A percentile compares a stretch with the other conserved stretches of the same genome.
phyloP scores from a whole-genome alignment of 2,113 vertebrate species.

The Recurvirostra avosetta region DNA sequence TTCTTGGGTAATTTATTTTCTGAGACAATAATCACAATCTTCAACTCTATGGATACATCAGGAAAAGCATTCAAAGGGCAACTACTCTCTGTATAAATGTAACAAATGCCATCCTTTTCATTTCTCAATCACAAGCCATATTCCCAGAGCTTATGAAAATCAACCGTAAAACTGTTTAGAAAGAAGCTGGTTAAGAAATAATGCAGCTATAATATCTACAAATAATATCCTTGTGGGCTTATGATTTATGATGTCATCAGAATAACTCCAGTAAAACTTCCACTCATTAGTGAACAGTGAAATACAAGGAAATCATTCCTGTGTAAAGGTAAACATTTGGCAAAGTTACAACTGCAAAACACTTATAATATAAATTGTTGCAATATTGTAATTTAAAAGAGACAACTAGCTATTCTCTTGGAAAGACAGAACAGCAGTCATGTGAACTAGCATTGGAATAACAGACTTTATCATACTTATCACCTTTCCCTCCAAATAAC shows the following conservation, averaged over 20 bases:
- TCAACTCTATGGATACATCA: neutral
- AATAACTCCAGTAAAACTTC: neutral
- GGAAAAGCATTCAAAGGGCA: neutral
- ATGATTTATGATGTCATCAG: constrained; percentile 72
- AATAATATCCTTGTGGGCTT: neutral
- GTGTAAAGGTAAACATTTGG: neutral
- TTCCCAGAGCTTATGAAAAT: neutral
- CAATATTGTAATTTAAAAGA: neutral
- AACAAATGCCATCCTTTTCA: neutral
- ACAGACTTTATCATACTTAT: neutral
- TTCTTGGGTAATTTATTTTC: neutral
- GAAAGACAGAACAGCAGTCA: neutral
- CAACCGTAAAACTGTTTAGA: neutral
- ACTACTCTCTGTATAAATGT: neutral
- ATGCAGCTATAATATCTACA: neutral
- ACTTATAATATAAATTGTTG: neutral
- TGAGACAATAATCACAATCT: neutral
- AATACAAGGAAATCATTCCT: neutral
- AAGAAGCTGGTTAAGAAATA: neutral
- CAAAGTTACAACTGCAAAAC: neutral
- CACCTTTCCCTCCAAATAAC: neutral
- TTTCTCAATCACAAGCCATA: neutral
- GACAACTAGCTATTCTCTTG: neutral
- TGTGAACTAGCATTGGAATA: neutral
- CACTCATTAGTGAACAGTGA: neutral